These are phyloP conservation scores for Diadema setosum DNA, from an alignment of 35 echinoderm and acorn worm genomes.

Conservation along the genomic window DNA sequence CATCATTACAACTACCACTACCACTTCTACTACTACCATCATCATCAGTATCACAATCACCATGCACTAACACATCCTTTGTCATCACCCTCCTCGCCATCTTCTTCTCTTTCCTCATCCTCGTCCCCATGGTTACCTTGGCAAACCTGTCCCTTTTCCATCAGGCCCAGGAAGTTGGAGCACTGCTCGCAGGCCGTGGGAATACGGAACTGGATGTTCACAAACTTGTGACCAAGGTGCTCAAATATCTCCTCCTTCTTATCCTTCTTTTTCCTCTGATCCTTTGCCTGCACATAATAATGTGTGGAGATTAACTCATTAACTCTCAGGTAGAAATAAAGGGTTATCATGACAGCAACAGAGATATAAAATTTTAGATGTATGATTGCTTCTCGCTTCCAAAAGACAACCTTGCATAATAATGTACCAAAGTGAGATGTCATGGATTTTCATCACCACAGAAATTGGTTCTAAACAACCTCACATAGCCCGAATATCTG, in stretches of 20 bases:
- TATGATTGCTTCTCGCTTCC: no score
- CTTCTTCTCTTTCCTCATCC: background rate
- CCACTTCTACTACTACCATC: background rate
- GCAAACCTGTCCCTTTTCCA: conserved; percentile 96
- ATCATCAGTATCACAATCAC: background rate
- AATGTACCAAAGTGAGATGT: no score
- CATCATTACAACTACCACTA: background rate
- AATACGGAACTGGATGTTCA: conserved; percentile 77
- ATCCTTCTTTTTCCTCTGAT: conserved; percentile 65
- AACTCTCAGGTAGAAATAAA: no score
- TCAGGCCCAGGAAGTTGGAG: conserved; percentile 80
- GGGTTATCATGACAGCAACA: no score
- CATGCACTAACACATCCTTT: background rate
- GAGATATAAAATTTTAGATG: no score
- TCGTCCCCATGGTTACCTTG: conserved; percentile 57
- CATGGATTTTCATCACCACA: no score
- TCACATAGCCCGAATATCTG: no score
- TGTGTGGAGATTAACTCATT: no score
- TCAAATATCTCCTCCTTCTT: conserved; percentile 80
- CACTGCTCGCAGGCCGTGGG: conserved; percentile 90
- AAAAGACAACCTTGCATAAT: no score
- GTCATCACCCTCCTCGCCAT: background rate
- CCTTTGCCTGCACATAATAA: conserved; percentile 61
- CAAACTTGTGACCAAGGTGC: conserved; percentile 68
- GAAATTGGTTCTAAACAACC: no score